Evolutionary conservation across 2,797 vertebrate species (phyloP), one percentile per base, ranked within the genome.

Genomic region (Etheostoma perlongum): DNA sequence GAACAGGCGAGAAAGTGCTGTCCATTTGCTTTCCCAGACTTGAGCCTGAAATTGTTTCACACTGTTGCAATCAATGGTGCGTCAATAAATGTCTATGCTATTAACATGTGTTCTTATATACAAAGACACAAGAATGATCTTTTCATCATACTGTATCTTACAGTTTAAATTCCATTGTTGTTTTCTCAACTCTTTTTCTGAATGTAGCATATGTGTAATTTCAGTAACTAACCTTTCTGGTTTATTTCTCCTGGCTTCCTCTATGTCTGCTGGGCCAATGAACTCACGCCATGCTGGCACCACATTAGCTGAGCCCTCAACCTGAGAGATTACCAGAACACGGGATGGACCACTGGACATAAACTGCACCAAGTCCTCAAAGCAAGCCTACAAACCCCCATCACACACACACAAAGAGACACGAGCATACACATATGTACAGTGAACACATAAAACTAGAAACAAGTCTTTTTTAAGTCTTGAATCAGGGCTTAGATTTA

Each of bases 261-360:
- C 88, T 2, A 92, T 84, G 84, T 97, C 95, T 76, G 93, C 89
- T 36, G 97, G 95, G 18, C 96, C 97, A 70, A 97, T 95, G 76
- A 97, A 94, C 69, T 89, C 91, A 67, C 84, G 88, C 97, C 96
- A 97, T 30, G 94, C 86, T 2, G 92, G 87, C 36, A 96, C 92
- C 53, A 95, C 93, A 3, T 94, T 92, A 76, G 91, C 90, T 0
- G 86, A 81, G 65, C 80, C 91, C 64, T 95, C 94, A 1, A 81
- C 85, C 64, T 93, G 94, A 82, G 96, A 95, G 65, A 98, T 92
- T 5, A 97, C 89, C 84, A 98, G 94, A 67, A 96, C 79, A 65
- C 93, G 95, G 72, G 94, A 96, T 0, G 95, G 95, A 40, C 97
- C 96, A 23, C 96, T 96, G 76, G 95, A 96, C 96, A 97, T 96